Conservation (phyloP, 64 coral and sea anemone species). For the Hydrozoanthus tunicans region DNA sequence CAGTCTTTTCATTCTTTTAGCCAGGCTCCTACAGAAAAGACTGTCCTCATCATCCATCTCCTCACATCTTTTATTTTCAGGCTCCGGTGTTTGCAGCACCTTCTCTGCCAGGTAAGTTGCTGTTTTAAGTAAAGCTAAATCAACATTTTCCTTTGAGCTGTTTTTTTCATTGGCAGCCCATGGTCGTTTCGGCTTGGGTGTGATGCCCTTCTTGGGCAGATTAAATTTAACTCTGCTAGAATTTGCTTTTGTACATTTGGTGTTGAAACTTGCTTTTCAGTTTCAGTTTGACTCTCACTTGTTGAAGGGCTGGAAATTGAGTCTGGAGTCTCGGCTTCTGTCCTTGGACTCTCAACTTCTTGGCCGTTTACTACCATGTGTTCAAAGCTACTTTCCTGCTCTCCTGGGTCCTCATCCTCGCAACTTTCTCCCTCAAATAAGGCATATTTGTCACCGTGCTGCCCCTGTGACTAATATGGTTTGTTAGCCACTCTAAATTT, state of each 20-base stretch:
- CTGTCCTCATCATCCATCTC: conserved; percentile 9
- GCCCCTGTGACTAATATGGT: background rate
- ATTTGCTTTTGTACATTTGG: too few species aligned
- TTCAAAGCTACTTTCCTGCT: background rate
- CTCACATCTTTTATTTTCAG: background rate
- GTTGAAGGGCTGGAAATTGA: conserved; percentile 13
- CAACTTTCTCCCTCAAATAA: background rate
- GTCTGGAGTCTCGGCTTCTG: background rate
- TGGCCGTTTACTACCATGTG: background rate
- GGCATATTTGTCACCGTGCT: conserved; percentile 16
- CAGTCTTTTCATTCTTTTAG: background rate
- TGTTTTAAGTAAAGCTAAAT: conserved; percentile 25
- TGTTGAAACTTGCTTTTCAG: background rate
- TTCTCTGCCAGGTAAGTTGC: conserved; percentile 24
- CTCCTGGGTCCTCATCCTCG: background rate
- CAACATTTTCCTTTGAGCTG: background rate
- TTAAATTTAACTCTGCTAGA: too few species aligned
- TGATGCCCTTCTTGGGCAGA: too few species aligned
- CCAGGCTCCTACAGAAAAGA: conserved; percentile 14
- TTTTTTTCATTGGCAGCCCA: background rate
- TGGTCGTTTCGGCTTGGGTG: background rate
- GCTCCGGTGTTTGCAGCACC: conserved; percentile 3
- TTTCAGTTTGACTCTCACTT: conserved; percentile 9
- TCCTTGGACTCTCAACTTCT: background rate
- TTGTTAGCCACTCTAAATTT: background rate